phyloP scores from a whole-genome alignment of 2,888 invertebrate genomes.

The Volucella inflata region DNA sequence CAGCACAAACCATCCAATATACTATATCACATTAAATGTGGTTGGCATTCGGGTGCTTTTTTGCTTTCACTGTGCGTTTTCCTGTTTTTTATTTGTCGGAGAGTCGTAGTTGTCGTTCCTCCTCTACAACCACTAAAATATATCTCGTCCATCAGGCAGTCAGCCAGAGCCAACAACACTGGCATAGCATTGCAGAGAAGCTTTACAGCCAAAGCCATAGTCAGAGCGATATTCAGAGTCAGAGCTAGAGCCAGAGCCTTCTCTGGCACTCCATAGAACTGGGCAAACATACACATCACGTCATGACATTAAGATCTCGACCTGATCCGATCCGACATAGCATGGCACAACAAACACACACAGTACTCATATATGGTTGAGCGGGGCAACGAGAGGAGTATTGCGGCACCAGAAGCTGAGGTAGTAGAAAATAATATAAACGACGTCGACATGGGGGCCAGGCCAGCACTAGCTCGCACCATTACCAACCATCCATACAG shows the following conservation, averaged over 20 bases:
- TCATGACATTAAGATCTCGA: conserved; percentile 76
- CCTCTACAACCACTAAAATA: conserved; percentile 41
- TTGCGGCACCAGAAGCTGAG: conserved; percentile 6
- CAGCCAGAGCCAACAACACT: conserved; percentile 47
- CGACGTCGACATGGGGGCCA: conserved; percentile 56
- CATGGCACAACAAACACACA: conserved; percentile 65
- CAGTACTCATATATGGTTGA: conserved; percentile 4
- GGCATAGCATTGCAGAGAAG: conserved; percentile 19
- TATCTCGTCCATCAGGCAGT: conserved; percentile 56
- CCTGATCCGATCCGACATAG: conserved; percentile 75
- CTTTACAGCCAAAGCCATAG: conserved; percentile 35
- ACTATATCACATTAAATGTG: conserved; percentile 74
- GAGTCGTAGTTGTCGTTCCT: conserved; percentile 43
- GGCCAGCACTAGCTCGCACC: conserved; percentile 53
- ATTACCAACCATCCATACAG: conserved; percentile 30
- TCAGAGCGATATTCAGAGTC: conserved; percentile 19
- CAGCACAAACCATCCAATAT: conserved; percentile 73
- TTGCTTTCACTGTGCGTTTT: conserved; percentile 74
- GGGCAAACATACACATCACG: conserved; percentile 61
- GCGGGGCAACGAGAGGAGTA: background rate
- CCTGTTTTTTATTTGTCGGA: conserved; percentile 63
- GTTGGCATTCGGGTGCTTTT: conserved; percentile 74
- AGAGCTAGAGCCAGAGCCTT: conserved; percentile 1
- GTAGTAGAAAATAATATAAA: conserved; percentile 47
- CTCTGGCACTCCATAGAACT: conserved; percentile 65